Evolutionary conservation across 2,113 vertebrate species (phyloP).

Genomic region (Anhinga anhinga): DNA sequence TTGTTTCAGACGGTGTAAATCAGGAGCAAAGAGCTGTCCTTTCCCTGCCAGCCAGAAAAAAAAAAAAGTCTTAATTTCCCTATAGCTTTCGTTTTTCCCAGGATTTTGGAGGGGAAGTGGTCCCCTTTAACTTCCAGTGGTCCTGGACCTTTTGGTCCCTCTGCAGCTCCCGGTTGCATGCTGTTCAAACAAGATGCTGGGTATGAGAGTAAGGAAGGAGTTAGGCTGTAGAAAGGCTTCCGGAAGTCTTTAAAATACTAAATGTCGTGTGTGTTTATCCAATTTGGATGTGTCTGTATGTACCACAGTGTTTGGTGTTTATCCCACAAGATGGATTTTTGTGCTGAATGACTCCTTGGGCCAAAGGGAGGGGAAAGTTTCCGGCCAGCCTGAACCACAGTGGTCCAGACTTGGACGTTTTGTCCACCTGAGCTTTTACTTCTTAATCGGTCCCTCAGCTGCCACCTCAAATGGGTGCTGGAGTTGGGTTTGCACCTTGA

Average conservation of each 20-base stretch:
- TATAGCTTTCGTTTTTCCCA: not conserved
- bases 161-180: not conserved
- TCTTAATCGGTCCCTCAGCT: not conserved
- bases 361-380: not conserved
- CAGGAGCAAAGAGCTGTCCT: conserved; percentile 3
- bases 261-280: not conserved
- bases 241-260: not conserved
- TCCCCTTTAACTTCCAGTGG: not conserved
- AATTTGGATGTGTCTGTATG: rapidly evolving
- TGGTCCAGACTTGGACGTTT: not conserved
- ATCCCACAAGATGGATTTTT: not conserved
- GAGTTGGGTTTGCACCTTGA: not conserved
- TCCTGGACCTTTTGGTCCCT: not conserved
- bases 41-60: not conserved
- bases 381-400: not conserved
- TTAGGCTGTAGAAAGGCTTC: not conserved
- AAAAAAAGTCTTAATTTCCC: not conserved
- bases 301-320: not conserved
- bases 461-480: not conserved
- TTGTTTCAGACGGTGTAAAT: conserved; percentile 30
- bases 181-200: not conserved
- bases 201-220: not conserved
- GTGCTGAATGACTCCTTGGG: not conserved
- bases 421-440: not conserved
- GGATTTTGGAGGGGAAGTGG: not conserved